phyloP scores from a whole-genome alignment of 1,140 invertebrate genomes.

The Drosophila melanogaster region DNA sequence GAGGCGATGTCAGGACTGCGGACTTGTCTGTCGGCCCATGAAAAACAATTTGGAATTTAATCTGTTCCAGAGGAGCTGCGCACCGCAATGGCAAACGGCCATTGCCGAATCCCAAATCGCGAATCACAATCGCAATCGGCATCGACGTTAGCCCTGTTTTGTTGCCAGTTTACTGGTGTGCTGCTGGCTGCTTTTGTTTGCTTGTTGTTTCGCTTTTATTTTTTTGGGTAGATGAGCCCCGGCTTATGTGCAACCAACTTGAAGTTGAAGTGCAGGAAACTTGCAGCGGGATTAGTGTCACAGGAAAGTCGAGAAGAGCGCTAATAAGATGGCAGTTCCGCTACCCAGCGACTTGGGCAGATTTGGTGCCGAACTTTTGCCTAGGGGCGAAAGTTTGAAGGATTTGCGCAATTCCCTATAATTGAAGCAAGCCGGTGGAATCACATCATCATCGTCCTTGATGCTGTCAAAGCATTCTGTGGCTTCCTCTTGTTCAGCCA shows the following conservation, averaged over 20 bases:
- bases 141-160: slow-evolving; percentile 31
- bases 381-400: slow-evolving; percentile 63
- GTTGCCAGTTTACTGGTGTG: slow-evolving; percentile 14
- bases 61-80: slow-evolving; percentile 49
- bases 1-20: slow-evolving; percentile 6
- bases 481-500: slow-evolving; percentile 19
- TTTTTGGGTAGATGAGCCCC: slow-evolving; percentile 33
- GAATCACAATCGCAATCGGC: slow-evolving; percentile 20
- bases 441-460: slow-evolving; percentile 28
- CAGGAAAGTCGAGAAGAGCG: slow-evolving; percentile 55
- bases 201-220: slow-evolving; percentile 44
- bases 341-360: slow-evolving; percentile 27
- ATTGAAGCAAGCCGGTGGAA: slow-evolving; percentile 49
- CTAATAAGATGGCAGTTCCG: slow-evolving; percentile 69
- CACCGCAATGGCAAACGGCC: slow-evolving; percentile 43
- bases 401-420: slow-evolving; percentile 76
- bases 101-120: slow-evolving; percentile 3
- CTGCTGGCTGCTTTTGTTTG: slow-evolving; percentile 23
- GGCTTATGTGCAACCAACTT: slow-evolving; percentile 75
- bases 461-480: slow-evolving; percentile 56
- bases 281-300: slow-evolving; percentile 66
- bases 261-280: slow-evolving; percentile 61
- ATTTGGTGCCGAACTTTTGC: slow-evolving; percentile 40
- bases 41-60: slow-evolving; percentile 75
- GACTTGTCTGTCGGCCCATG: slow-evolving; percentile 33